Percentiles rank a stretch among this genome's conserved stretches.
These are phyloP conservation scores for Sarcophaga rosellei DNA, from an alignment of 2,888 invertebrate genomes.

Conservation along the genomic window DNA sequence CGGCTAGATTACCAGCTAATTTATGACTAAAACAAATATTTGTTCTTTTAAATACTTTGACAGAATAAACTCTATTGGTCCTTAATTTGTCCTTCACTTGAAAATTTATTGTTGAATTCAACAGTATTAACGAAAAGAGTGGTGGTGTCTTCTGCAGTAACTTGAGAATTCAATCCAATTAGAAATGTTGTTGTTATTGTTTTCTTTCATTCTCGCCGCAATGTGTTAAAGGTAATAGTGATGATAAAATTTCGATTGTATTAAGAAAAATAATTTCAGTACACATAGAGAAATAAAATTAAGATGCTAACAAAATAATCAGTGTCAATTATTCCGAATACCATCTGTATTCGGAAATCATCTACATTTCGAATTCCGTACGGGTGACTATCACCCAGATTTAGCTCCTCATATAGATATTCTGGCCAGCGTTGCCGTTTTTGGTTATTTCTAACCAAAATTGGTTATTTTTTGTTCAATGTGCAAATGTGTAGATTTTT, in stretches of 20 bases:
- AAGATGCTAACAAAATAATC: neutral
- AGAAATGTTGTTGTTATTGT: slow-evolving; percentile 32
- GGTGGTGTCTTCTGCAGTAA: neutral
- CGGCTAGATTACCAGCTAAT: too few species aligned
- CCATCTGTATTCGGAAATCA: too few species aligned
- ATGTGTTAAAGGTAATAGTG: slow-evolving; percentile 43
- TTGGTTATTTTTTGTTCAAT: too few species aligned
- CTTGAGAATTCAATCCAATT: slow-evolving; percentile 42
- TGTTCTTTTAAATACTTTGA: neutral
- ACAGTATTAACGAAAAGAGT: neutral
- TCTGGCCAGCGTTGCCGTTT: too few species aligned
- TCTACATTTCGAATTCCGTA: too few species aligned
- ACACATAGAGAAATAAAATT: neutral
- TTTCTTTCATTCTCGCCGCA: slow-evolving; percentile 48
- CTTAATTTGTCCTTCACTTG: slow-evolving; percentile 61
- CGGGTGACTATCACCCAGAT: too few species aligned
- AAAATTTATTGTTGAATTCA: neutral
- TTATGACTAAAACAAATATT: neutral
- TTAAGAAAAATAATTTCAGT: neutral
- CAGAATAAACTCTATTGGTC: slow-evolving; percentile 17
- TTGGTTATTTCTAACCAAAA: too few species aligned
- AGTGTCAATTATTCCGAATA: too few species aligned
- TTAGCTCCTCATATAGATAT: too few species aligned
- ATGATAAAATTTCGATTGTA: slow-evolving; percentile 33
- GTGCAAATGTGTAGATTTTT: too few species aligned